Evolutionary conservation across 1,140 invertebrate genomes (phyloP).

Genomic region (Chionoecetes opilio): DNA sequence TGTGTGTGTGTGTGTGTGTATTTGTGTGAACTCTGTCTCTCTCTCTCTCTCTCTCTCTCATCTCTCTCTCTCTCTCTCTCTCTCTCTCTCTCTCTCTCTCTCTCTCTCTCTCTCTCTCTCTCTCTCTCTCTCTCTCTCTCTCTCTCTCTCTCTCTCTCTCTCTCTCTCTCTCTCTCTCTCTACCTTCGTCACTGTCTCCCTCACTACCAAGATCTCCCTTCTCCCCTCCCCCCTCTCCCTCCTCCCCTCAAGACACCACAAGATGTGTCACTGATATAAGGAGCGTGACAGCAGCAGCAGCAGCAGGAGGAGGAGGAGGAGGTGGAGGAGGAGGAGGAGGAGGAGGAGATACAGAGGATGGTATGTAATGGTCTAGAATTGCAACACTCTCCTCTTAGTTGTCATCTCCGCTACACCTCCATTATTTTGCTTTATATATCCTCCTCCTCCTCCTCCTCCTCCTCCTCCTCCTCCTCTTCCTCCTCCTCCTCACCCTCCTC

Average conservation of each 20-base stretch:
- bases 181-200: background rate
- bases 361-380: background rate
- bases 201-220: background rate
- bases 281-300: background rate
- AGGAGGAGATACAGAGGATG: background rate
- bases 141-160: background rate
- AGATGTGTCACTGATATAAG: conserved; percentile 33
- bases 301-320: background rate
- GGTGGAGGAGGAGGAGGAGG: background rate
- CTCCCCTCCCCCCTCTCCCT: background rate
- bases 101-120: conserved; percentile 2
- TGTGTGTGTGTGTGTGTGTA: conserved; percentile 41
- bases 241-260: background rate
- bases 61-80: conserved; percentile 33
- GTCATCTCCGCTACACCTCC: background rate
- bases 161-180: conserved; percentile 2
- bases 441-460: background rate
- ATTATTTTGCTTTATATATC: background rate
- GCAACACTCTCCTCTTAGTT: background rate
- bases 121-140: background rate
- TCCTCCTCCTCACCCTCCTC: background rate
- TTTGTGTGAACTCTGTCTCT: background rate
- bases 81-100: conserved; percentile 38
- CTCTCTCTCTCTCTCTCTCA: background rate
- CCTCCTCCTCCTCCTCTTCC: background rate